These are phyloP conservation scores for Anthrax anthrax DNA, from an alignment of 2,888 invertebrate species.

Conservation along the genomic window DNA sequence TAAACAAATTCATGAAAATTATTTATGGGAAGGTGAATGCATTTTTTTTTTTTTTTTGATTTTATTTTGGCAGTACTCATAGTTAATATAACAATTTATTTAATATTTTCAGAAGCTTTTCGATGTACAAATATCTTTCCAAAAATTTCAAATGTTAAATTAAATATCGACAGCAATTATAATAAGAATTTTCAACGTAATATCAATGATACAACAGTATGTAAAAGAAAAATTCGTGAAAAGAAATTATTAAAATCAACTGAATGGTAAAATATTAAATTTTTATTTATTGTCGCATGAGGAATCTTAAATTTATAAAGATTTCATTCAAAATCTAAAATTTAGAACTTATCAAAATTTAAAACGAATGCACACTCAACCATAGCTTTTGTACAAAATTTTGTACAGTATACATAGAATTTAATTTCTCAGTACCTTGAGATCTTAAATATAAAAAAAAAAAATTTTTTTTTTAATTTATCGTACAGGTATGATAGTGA, in stretches of 20 bases:
- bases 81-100: background rate
- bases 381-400: too few relatives aligned
- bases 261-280: conserved; percentile 17
- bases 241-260: conserved; percentile 18
- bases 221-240: conserved; percentile 13
- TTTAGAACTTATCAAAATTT: too few relatives aligned
- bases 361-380: too few relatives aligned
- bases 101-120: conserved; percentile 6
- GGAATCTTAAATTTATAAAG: background rate
- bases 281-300: background rate
- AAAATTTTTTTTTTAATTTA: background rate
- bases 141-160: conserved; percentile 18
- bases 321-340: too few relatives aligned
- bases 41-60: too few relatives aligned
- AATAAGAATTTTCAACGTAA: background rate
- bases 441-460: too few relatives aligned
- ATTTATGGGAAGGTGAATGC: conserved; percentile 19
- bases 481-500: conserved; percentile 21
- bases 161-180: conserved; percentile 10
- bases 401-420: too few relatives aligned
- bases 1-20: conserved; percentile 17
- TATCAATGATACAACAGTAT: conserved; percentile 11
- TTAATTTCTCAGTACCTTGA: too few relatives aligned
- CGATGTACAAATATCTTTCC: conserved; percentile 16
- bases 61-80: background rate